Base-by-base conservation (phyloP, 2,113 vertebrate species). In the Paraplagusia blochii region DNA sequence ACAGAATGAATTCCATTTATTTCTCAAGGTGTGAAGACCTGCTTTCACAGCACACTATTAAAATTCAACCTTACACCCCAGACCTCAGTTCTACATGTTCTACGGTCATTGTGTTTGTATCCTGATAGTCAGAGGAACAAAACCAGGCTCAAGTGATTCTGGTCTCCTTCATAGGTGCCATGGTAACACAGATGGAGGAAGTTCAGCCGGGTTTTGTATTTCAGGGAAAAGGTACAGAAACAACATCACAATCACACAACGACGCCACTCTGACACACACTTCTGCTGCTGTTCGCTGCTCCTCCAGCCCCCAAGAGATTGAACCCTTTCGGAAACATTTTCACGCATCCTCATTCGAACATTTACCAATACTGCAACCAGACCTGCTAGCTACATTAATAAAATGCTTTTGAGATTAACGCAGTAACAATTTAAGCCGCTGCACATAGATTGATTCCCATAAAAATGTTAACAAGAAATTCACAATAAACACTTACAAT, bases 401-500 rank as follows among this genome's bases (percentile, higher is more conserved):
- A 58, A 62, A 64, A 63, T 55, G 44, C 40, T 54, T 69, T 15
- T 9, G 16, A 69, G 52, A 79, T 50, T 50, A 77, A 64, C 55
- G 53, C 60, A 44, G 14, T 34, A 44, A 40, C 57, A 61, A 66
- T 66, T 68, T 54, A 51, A 72, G 14, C 35, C 48, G 55, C 34
- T 51, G 62, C 49, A 68, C 40, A 50, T 38, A 52, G 44, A 60
- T 60, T 79, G 57, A 75, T 77, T 69, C 36, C 49, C 36, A 74
- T 63, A 66, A 77, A 76, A 73, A 72, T 14, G n/a, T 11, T 7
- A 69, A 82, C 69, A 81, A 53, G 54, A 75, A 72, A 70, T 76
- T 44, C 58, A 34, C 61, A 73, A 73, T 79, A 77, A 84, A 78
- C 69, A 68, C 54, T 74, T 58, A 73, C 35, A 79, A 80, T 70